Percentiles rank a stretch among this genome's conserved stretches.
phyloP scores from a whole-genome alignment of 2,113 vertebrate species.

The Haemorhous mexicanus region DNA sequence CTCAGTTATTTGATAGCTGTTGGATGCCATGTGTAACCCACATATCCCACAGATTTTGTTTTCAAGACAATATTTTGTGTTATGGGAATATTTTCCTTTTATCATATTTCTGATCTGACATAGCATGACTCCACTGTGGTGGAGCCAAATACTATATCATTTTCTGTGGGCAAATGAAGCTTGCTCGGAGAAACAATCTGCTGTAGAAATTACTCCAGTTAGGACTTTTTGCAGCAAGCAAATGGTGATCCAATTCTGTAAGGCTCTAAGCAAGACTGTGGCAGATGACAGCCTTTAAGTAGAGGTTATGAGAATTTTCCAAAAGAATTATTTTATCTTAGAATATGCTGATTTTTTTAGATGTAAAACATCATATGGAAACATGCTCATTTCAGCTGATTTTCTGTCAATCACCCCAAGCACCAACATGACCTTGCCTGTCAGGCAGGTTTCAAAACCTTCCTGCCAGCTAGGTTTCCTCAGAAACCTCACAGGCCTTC shows the following conservation, averaged over 20 bases:
- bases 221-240: neutral
- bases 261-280: neutral
- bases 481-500: neutral
- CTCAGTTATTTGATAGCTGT: neutral
- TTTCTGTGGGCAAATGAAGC: neutral
- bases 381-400: neutral
- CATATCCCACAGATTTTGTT: neutral
- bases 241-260: neutral
- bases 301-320: neutral
- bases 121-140: neutral
- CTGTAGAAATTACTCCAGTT: neutral
- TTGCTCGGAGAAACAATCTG: neutral
- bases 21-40: neutral
- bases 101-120: neutral
- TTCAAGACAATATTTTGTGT: neutral
- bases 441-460: slow-evolving; percentile 20
- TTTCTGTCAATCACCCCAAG: neutral
- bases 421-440: neutral
- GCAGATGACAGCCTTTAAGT: neutral
- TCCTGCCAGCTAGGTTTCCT: neutral
- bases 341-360: neutral
- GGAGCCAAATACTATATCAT: neutral
- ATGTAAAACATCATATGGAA: neutral
- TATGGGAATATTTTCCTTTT: slow-evolving; percentile 1
- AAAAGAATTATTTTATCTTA: neutral